These are phyloP conservation scores for Neodiprion pinetum DNA, from an alignment of 1,140 invertebrate genomes.

Conservation along the genomic window DNA sequence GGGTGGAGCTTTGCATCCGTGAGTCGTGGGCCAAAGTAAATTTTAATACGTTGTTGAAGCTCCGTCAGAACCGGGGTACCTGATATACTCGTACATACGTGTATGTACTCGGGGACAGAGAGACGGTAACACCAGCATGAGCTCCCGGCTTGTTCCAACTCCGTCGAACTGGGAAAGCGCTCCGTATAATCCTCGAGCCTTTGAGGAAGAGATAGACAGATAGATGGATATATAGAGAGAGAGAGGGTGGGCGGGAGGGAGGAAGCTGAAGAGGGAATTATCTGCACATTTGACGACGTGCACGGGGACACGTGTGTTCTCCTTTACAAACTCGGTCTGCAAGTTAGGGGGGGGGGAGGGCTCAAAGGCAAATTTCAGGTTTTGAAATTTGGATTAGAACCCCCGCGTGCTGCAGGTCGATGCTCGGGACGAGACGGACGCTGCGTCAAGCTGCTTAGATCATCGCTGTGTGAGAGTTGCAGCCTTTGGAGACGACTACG, in stretches of 20 bases:
- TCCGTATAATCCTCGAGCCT: slow-evolving; percentile 36
- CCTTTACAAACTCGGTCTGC: not conserved
- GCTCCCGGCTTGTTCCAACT: not conserved
- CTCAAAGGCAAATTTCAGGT: slow-evolving; percentile 42
- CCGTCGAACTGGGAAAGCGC: not conserved
- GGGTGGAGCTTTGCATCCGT: too few relatives aligned
- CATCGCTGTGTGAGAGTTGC: slow-evolving; percentile 11
- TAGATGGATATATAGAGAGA: not conserved
- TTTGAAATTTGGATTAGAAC: slow-evolving; percentile 48
- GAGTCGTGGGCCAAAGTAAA: not conserved
- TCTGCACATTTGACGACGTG: not conserved
- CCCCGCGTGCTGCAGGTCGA: not conserved
- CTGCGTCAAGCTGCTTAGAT: slow-evolving; percentile 40
- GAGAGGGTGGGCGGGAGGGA: slow-evolving; percentile 17
- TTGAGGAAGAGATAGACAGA: slow-evolving; percentile 47
- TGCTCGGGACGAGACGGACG: too few relatives aligned
- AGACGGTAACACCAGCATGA: too few relatives aligned
- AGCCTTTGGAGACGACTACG: not conserved
- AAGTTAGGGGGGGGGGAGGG: not conserved
- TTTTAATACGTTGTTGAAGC: not conserved
- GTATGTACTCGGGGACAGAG: not conserved
- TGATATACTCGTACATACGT: not conserved
- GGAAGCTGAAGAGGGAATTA: slow-evolving; percentile 16
- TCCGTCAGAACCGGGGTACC: not conserved
- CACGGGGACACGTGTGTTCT: not conserved